Evolutionary conservation across 2,113 vertebrate genomes (phyloP).

Genomic region (Cariama cristata): DNA sequence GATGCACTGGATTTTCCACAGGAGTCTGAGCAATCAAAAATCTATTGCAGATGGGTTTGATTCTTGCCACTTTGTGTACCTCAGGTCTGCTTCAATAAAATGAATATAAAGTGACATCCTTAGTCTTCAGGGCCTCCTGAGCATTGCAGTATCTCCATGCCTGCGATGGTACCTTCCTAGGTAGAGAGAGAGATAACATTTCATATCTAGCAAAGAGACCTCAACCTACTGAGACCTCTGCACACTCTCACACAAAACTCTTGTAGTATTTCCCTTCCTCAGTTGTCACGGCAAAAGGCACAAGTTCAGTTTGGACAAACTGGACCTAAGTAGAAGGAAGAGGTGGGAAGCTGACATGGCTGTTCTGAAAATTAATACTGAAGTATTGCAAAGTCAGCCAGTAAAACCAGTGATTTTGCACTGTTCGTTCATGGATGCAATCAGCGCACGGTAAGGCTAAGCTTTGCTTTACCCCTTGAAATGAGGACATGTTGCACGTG

Average conservation of each 20-base stretch:
- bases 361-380: neutral
- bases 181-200: neutral
- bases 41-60: neutral
- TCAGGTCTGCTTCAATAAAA: neutral
- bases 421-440: neutral
- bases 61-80: neutral
- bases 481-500: neutral
- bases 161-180: neutral
- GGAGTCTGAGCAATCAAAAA: neutral
- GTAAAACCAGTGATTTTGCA: neutral
- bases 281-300: neutral
- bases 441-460: neutral
- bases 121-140: neutral
- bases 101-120: neutral
- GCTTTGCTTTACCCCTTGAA: neutral
- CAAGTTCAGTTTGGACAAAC: neutral
- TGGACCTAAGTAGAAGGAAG: neutral
- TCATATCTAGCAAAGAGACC: neutral
- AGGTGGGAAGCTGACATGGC: neutral
- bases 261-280: neutral
- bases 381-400: neutral
- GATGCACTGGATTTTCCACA: neutral
- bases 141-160: accelerated
- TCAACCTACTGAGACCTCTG: neutral
- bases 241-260: neutral